Base-by-base conservation (phyloP, 2,113 vertebrate genomes). In the Glaucomys volans region DNA sequence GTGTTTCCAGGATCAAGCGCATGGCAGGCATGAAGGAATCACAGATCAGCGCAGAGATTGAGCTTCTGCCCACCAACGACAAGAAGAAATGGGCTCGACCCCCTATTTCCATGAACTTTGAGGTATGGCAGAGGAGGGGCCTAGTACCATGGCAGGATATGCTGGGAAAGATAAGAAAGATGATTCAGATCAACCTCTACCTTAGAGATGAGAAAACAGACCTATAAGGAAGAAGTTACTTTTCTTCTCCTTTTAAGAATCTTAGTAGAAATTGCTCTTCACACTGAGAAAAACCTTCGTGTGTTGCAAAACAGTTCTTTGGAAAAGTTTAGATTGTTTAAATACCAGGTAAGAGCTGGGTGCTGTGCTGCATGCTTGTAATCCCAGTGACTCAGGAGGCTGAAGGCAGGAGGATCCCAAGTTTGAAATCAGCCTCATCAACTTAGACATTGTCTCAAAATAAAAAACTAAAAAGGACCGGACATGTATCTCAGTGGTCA, bases 21-120 rank as follows among this genome's bases (percentile, higher is more conserved):
- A 99, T 99, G 99, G 99, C 99, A 90, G 99, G 99, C 95, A 99
- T 99, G 99, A 99, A 99, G 99, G 99, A 99, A 98, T 99, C 99
- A 28, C 99, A 99, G 98, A 99, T 99, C 98, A 99, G 99, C 1
- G 99, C 99, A 0, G 99, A 99, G 99, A 99, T 99, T 14, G 99
- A 99, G 98, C 99, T 99, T 96, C 98, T 99, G 96, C 99, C 99
- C 92, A 99, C 99, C 97, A 99, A 99, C 8, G 99, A 99, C 97
- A 99, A 99, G 98, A 99, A 99, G 99, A 99, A 99, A 97, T 99
- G 99, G 99, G 99, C 99, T 95, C 99, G 99, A 72, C 99, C 99
- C 92, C 99, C 99, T 8, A 99, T 99, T 98, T 99, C 99, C 96
- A 99, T 99, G 99, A 99, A 99, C 99, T 99, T 99, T 99, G 99